Conservation (phyloP, 2,888 invertebrate species). For the Epistrophella euchroma region DNA sequence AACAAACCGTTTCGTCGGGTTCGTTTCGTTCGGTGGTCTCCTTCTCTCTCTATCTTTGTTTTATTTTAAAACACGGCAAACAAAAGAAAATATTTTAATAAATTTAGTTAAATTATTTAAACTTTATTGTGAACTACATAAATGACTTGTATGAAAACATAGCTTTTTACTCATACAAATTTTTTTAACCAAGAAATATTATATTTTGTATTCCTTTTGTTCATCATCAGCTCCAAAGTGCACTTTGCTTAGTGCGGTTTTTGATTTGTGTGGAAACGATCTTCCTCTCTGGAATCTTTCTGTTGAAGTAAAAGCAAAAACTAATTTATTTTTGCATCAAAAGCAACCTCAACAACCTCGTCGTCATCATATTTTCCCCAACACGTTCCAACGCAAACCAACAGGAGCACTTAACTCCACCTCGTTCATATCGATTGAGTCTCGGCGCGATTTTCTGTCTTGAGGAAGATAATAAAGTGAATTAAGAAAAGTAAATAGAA, state of each 20-base stretch:
- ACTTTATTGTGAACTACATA: slow-evolving; percentile 2
- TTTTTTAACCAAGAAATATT: not conserved
- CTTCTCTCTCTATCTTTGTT: slow-evolving; percentile 62
- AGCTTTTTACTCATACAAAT: not conserved
- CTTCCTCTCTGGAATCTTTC: slow-evolving; percentile 23
- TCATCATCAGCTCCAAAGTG: slow-evolving; percentile 4
- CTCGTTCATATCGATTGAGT: slow-evolving; percentile 68
- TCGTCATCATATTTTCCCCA: slow-evolving; percentile 32
- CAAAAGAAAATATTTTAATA: slow-evolving; percentile 50
- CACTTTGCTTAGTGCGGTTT: slow-evolving; percentile 15
- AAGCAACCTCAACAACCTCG: slow-evolving; percentile 8
- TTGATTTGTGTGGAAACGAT: not conserved
- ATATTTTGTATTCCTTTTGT: not conserved
- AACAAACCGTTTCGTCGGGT: slow-evolving; percentile 72
- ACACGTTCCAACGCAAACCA: not conserved
- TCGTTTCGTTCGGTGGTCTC: slow-evolving; percentile 66
- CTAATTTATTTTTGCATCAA: slow-evolving; percentile 28
- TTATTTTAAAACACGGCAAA: slow-evolving; percentile 61
- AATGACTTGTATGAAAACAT: not conserved
- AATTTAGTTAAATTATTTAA: slow-evolving; percentile 20
- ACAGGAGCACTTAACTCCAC: slow-evolving; percentile 29
- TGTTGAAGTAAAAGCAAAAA: slow-evolving; percentile 28
- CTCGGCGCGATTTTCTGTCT: slow-evolving; percentile 57
- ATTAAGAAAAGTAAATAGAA: slow-evolving; percentile 39
- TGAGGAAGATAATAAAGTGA: slow-evolving; percentile 32